phyloP scores from a whole-genome alignment of 1,140 invertebrate genomes.

The Oedothorax gibbosus region DNA sequence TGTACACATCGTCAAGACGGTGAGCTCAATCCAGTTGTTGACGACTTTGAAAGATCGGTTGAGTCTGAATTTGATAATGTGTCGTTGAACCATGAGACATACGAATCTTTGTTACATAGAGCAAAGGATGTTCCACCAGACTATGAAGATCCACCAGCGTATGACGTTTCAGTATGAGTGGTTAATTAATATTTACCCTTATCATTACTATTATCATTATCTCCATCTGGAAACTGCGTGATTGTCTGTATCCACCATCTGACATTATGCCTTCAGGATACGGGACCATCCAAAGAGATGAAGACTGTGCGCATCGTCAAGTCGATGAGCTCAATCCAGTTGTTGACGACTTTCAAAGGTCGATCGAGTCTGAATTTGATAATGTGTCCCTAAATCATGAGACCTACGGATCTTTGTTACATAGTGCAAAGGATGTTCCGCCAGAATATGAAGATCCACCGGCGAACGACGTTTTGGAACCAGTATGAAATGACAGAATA shows the following conservation, averaged over 20 bases:
- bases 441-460: constrained; percentile 7
- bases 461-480: neutral
- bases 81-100: constrained; percentile 1
- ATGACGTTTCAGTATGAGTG: neutral
- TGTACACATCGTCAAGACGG: neutral
- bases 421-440: neutral
- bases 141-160: constrained; percentile 26
- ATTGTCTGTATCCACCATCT: neutral
- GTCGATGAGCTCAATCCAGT: neutral
- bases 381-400: neutral
- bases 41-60: neutral
- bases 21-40: neutral
- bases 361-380: neutral
- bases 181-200: too few relatives aligned
- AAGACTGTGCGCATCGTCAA: too few relatives aligned
- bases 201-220: neutral
- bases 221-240: neutral
- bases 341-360: neutral
- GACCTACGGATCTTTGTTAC: neutral
- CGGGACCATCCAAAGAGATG: too few relatives aligned
- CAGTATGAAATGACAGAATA: too few relatives aligned
- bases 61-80: constrained; percentile 17
- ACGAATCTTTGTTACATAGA: neutral
- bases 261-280: too few relatives aligned
- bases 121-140: neutral